phyloP scores from a whole-genome alignment of 2,797 vertebrate genomes.

The Brachyrhaphis roseni region DNA sequence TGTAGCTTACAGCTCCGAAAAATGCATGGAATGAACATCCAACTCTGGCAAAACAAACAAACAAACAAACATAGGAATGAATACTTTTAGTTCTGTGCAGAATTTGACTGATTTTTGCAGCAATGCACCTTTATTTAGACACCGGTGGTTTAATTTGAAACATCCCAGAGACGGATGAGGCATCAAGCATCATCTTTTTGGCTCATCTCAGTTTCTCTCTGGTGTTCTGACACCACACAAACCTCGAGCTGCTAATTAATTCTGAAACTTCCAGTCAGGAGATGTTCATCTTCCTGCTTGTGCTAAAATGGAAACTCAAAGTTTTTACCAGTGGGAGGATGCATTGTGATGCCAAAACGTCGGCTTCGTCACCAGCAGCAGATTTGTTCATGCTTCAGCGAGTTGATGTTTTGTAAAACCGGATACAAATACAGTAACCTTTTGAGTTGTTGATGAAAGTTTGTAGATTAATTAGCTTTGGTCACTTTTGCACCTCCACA shows the following conservation, averaged over 20 bases:
- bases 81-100: not conserved
- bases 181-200: not conserved
- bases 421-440: not conserved
- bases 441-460: not conserved
- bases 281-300: not conserved
- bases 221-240: not conserved
- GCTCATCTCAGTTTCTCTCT: constrained; percentile 4
- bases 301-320: constrained; percentile 12
- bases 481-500: constrained; percentile 1
- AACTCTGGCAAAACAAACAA: not conserved
- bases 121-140: not conserved
- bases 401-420: constrained; percentile 8
- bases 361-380: not conserved
- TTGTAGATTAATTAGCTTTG: not conserved
- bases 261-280: constrained; percentile 2
- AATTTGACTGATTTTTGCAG: not conserved
- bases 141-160: not conserved
- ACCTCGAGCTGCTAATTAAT: constrained; percentile 24
- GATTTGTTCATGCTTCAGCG: not conserved
- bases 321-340: constrained; percentile 4
- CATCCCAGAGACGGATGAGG: not conserved
- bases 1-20: not conserved
- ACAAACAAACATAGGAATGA: not conserved
- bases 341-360: not conserved
- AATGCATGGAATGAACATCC: not conserved